A percentile compares a stretch with the other conserved stretches of the same genome.
phyloP scores from a whole-genome alignment of 2,113 vertebrate species.

The Phoenicopterus ruber region DNA sequence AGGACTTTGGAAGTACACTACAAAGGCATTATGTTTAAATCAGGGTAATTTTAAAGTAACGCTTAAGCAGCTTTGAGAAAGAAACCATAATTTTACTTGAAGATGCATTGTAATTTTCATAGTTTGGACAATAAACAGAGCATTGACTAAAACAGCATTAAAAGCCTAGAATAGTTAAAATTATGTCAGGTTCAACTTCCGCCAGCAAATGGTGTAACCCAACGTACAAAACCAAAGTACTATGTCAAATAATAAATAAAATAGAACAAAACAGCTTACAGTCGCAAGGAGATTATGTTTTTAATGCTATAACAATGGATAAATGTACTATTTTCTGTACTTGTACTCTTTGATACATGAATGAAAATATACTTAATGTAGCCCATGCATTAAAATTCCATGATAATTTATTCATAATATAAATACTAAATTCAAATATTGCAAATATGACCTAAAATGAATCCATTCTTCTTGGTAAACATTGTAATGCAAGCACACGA shows the following conservation, averaged over 20 bases:
- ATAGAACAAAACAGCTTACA: slow-evolving; percentile 32
- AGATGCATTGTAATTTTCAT: background rate
- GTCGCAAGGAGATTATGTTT: slow-evolving; percentile 41
- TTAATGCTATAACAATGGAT: slow-evolving; percentile 38
- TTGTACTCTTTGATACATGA: background rate
- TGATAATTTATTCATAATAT: background rate
- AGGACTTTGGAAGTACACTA: background rate
- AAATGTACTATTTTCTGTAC: slow-evolving; percentile 30
- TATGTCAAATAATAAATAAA: slow-evolving; percentile 45
- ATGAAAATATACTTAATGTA: background rate
- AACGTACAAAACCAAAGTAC: background rate
- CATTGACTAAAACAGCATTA: background rate
- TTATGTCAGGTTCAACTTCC: background rate
- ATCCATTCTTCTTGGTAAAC: background rate
- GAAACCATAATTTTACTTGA: background rate
- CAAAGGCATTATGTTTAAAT: background rate
- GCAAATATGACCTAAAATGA: background rate
- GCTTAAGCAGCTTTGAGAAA: background rate
- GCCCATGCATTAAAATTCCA: background rate
- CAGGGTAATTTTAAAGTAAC: background rate
- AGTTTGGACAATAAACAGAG: background rate
- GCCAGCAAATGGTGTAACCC: background rate
- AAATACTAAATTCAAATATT: background rate
- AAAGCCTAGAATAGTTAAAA: background rate
- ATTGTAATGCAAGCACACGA: background rate